Percentiles rank a stretch among this genome's conserved stretches.
Conservation (phyloP, 2,888 invertebrate species). For the Ophion slaviceki region DNA sequence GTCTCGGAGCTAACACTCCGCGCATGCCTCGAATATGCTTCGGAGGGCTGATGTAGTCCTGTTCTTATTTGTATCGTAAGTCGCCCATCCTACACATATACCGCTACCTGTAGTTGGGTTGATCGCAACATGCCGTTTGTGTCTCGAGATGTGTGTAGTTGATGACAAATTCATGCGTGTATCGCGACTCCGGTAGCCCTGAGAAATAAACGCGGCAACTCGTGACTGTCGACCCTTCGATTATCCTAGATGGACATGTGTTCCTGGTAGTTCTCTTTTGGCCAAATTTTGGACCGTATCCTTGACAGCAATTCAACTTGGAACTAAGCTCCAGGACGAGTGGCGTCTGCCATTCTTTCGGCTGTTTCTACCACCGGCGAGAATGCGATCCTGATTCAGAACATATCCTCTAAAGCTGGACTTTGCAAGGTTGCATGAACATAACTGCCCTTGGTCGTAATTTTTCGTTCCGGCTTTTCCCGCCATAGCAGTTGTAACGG, state of each 20-base stretch:
- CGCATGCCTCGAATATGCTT: constrained; percentile 9
- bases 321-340: constrained; percentile 43
- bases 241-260: constrained; percentile 20
- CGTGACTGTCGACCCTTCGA: constrained; percentile 10
- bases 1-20: constrained; percentile 4
- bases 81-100: constrained; percentile 65
- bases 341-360: constrained; percentile 31
- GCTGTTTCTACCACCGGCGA: constrained; percentile 40
- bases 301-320: constrained; percentile 11
- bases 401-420: constrained; percentile 64
- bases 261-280: constrained; percentile 63
- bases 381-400: constrained; percentile 64
- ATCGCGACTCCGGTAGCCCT: background rate
- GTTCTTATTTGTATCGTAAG: constrained; percentile 76
- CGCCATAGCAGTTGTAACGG: constrained; percentile 24
- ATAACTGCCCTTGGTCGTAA: constrained; percentile 9
- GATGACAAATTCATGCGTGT: background rate
- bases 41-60: constrained; percentile 69
- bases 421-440: constrained; percentile 20
- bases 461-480: constrained; percentile 26
- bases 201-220: background rate
- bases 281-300: constrained; percentile 58
- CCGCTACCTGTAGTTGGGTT: constrained; percentile 38
- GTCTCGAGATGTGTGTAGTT: background rate
- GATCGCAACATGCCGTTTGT: background rate